These are phyloP conservation scores for Corapipo altera DNA, from an alignment of 2,113 vertebrate species.

Conservation along the genomic window DNA sequence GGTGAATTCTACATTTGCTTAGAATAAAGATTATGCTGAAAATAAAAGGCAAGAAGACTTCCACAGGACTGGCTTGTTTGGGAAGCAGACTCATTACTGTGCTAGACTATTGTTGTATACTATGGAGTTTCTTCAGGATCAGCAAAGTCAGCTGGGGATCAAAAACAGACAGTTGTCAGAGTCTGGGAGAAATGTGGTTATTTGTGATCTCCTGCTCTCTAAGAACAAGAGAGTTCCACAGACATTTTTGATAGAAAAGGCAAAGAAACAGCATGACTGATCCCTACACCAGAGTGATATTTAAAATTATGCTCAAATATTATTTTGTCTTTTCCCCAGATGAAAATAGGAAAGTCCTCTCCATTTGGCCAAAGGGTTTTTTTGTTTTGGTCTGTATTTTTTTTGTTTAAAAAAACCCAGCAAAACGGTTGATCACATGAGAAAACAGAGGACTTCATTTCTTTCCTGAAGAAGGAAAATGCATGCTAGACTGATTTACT, in stretches of 20 bases:
- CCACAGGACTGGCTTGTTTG: background rate
- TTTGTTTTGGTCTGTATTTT: background rate
- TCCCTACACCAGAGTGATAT: background rate
- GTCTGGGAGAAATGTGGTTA: background rate
- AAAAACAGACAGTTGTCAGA: background rate
- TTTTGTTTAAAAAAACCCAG: background rate
- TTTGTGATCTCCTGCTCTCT: background rate
- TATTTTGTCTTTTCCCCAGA: background rate
- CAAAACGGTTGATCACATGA: background rate
- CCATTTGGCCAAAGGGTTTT: background rate
- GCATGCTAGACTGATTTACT: background rate
- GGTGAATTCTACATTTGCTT: conserved; percentile 58
- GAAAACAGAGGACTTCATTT: background rate
- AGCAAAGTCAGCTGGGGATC: background rate
- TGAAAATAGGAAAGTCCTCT: background rate
- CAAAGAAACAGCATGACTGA: background rate
- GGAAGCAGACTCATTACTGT: background rate
- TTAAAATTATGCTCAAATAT: background rate
- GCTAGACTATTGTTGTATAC: background rate
- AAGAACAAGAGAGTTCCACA: background rate
- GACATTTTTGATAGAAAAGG: background rate
- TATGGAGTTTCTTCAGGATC: background rate
- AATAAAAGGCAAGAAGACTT: conserved; percentile 28
- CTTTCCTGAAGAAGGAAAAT: background rate
- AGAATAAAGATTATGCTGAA: conserved; percentile 46